Base-by-base conservation (phyloP, 2,797 vertebrate species). In the Champsocephalus gunnari region DNA sequence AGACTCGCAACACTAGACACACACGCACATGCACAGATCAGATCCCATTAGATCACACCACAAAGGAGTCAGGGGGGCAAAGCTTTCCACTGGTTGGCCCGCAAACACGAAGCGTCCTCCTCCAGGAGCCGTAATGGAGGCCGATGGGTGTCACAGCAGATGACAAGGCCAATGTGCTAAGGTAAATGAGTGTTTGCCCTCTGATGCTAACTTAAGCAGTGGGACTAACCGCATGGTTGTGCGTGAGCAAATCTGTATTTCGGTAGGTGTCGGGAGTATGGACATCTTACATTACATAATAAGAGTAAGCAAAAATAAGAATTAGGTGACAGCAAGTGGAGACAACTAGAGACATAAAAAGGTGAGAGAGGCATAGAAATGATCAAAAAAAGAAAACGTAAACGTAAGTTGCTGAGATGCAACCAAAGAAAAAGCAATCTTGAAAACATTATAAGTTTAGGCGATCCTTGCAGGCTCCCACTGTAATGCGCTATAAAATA, bases 361-460 rank as follows among this genome's bases (percentile, higher is more conserved):
- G 41, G 13, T 44, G 56, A 61, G 34, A 14, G 61, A 53, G 44
- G 32, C 17, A 66, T 2, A 43, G 32, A 67, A 41, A 76, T 50
- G 45, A 32, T 32, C 57, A 16, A 2, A 3, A 54, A 59, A 75
- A 54, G 10, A 56, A 57, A 80, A 80, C 41, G 24, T 4, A 61
- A 75, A n/a, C n/a, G 68, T 84, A 68, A 66, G 80, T 59, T 68
- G 63, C 63, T 64, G 59, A 69, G 75, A 41, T 19, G 64, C 66
- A 67, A 68, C 44, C 16, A n/a, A 55, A 62, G 61, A 82, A 89
- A 92, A 91, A 86, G 86, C 89, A 90, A 90, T 91, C 81, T 88
- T 70, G 73, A 82, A 79, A 83, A 82, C 45, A 66, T 21, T 28
- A 77, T 88, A 66, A 66, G 87, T 82, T 89, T 58, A 77, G 83